These are phyloP conservation scores for Octomys mimax DNA, from an alignment of 2,797 vertebrate genomes.

Conservation along the genomic window DNA sequence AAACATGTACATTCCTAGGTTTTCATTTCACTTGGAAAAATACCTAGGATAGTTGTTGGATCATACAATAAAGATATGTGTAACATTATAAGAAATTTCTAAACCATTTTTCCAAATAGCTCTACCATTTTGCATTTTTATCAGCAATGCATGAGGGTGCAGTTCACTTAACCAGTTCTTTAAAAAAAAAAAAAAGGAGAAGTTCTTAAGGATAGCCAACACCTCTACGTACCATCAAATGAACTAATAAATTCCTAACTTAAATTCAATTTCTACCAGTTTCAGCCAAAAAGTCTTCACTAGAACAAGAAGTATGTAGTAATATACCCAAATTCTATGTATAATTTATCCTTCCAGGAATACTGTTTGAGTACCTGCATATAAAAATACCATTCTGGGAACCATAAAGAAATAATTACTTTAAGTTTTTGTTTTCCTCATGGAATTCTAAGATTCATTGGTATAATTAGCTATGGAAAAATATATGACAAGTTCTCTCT, in stretches of 20 bases:
- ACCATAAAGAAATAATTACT: not conserved
- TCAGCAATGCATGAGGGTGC: not conserved
- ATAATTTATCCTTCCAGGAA: not conserved
- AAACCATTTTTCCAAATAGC: conserved; percentile 8
- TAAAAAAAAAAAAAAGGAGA: too few species aligned
- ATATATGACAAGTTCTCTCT: not conserved
- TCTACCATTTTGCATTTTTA: not conserved
- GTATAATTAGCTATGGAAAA: not conserved
- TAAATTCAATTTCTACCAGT: not conserved
- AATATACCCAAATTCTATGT: not conserved
- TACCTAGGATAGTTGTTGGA: not conserved
- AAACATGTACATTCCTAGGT: not conserved
- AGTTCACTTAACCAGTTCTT: not conserved
- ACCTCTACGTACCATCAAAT: not conserved
- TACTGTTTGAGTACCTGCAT: not conserved
- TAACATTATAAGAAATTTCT: not conserved
- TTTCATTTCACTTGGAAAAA: conserved; percentile 35
- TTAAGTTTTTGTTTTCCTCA: not conserved
- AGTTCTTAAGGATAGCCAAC: not conserved
- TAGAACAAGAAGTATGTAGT: conserved; percentile 13
- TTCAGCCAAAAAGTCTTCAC: not conserved
- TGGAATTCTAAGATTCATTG: not conserved
- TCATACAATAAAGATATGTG: not conserved
- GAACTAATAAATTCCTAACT: not conserved
- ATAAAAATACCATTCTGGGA: not conserved